Conservation (phyloP, 2,888 invertebrate species). For the Epirrhoe tristata region DNA sequence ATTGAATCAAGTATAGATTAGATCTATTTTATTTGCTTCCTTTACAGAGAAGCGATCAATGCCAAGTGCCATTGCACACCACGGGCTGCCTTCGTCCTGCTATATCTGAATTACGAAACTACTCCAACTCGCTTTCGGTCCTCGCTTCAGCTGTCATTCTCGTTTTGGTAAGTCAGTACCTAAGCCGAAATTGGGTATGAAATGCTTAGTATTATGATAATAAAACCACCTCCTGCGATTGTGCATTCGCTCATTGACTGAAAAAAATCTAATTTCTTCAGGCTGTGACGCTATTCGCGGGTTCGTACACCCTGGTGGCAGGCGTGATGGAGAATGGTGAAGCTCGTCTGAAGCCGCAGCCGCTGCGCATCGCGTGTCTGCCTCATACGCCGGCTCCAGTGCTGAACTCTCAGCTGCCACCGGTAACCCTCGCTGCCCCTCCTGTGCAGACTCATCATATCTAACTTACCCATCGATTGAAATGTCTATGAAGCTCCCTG, state of each 20-base stretch:
- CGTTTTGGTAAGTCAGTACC: constrained; percentile 61
- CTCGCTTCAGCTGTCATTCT: constrained; percentile 67
- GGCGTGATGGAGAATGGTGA: constrained; percentile 59
- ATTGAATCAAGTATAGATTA: background rate
- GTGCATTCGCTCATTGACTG: too few species aligned
- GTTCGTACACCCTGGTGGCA: constrained; percentile 65
- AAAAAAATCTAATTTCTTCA: constrained; percentile 38
- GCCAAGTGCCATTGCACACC: constrained; percentile 57
- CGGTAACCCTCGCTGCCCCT: constrained; percentile 45
- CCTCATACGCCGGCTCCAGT: constrained; percentile 40
- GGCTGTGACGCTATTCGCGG: constrained; percentile 71
- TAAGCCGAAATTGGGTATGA: too few species aligned
- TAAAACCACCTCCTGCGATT: too few species aligned
- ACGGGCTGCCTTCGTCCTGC: constrained; percentile 68
- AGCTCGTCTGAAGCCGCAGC: constrained; percentile 45
- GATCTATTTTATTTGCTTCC: background rate
- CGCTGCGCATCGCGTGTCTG: constrained; percentile 65
- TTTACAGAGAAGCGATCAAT: constrained; percentile 56
- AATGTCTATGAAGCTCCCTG: background rate
- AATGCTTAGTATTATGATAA: too few species aligned
- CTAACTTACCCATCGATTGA: constrained; percentile 4
- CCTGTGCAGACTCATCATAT: constrained; percentile 35
- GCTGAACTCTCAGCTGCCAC: constrained; percentile 29
- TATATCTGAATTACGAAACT: constrained; percentile 64
- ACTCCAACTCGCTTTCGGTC: constrained; percentile 60